Evolutionary conservation across 2,888 invertebrate species (phyloP).

Genomic region (Osedax frankpressi): DNA sequence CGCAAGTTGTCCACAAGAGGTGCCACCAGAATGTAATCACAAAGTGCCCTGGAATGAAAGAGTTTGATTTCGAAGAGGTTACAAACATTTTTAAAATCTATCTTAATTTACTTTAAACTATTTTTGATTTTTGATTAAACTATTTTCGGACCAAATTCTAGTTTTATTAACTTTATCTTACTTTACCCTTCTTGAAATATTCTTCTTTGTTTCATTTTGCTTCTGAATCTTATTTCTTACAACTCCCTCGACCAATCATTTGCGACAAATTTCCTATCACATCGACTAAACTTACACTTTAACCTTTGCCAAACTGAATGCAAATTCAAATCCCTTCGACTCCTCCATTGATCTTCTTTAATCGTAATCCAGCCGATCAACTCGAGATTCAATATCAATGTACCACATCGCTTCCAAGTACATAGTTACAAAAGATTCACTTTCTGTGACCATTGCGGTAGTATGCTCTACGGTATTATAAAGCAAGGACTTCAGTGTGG

Average conservation of each 20-base stretch:
- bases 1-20: constrained; percentile 96
- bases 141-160: too few species aligned
- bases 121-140: too few species aligned
- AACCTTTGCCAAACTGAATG: not conserved
- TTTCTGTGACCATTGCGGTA: constrained; percentile 89
- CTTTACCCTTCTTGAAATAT: too few species aligned
- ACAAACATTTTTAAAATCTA: too few species aligned
- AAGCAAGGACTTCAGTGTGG: constrained; percentile 30
- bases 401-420: constrained; percentile 80
- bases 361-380: not conserved
- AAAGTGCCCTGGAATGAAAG: constrained; percentile 92
- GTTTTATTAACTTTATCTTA: too few species aligned
- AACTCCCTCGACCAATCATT: too few species aligned
- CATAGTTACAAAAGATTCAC: constrained; percentile 95
- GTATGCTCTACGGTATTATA: constrained; percentile 28
- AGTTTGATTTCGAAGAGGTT: constrained; percentile 45
- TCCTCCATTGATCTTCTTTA: not conserved
- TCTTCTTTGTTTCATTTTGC: too few species aligned
- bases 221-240: too few species aligned
- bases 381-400: constrained; percentile 83
- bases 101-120: too few species aligned
- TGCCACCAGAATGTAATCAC: constrained; percentile 93
- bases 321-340: too few species aligned
- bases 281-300: too few species aligned
- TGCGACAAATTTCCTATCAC: too few species aligned